Base-by-base conservation (phyloP, 2,797 vertebrate species). In the Avahi laniger region DNA sequence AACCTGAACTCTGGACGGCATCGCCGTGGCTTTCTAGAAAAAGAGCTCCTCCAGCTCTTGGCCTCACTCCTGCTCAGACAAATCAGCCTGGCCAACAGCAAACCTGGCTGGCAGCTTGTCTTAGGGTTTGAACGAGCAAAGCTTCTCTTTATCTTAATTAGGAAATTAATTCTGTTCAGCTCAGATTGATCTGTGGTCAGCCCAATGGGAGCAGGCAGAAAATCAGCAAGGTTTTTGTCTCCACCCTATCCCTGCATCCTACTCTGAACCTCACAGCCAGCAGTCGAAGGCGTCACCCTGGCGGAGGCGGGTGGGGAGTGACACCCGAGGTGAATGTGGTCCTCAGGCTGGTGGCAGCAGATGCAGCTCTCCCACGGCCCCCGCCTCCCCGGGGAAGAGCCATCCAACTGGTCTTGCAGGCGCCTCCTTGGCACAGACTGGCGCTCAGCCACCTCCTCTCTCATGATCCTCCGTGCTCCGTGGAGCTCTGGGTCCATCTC, bases 371-470 rank as follows among this genome's bases (percentile, higher is more conserved):
- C 93, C 73, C 79, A 63, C 1, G 12, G 92, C 70, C 61, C 17
- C 72, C 0, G 0, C 54, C 67, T 33, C 30, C 52, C 15, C 0
- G 0, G 3, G 38, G 70, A 67, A 24, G 65, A 92, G 90, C 79
- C 59, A 95, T 24, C 92, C 85, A 79, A 89, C 95, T 87, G 94
- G 95, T 94, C 97, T 80, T 76, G 59, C 91, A 90, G 88, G 96
- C 30, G 14, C 54, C 57, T 76, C 80, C 91, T 52, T 84, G 94
- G 96, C 90, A 69, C 93, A 92, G 83, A 72, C 57, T 33, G 30
- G 41, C 17, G 24, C 43, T 59, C 50, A n/a, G 59, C 52, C 6
- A 9, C 50, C 43, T 67, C 52, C 48, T 63, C 50, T 59, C 61
- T 67, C n/a, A 0, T 15, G 52, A 91, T 61, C 85, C 46, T 67